Evolutionary conservation across 2,797 vertebrate genomes (phyloP).

Genomic region (Artibeus lituratus): DNA sequence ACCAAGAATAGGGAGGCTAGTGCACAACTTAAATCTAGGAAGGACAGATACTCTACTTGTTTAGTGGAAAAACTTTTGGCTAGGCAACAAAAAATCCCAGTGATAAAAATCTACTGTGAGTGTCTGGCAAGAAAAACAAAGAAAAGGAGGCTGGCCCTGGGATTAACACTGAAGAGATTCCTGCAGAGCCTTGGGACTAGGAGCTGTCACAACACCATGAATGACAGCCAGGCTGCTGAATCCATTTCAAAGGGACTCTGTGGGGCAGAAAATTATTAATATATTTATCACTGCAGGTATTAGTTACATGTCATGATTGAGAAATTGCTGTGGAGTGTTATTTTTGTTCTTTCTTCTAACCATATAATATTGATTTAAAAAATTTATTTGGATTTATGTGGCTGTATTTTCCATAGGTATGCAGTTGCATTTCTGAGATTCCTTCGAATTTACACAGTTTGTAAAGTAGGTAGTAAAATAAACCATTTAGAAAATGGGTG

Average conservation of each 20-base stretch:
- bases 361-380: background rate
- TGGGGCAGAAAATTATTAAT: background rate
- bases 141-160: background rate
- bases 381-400: background rate
- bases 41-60: background rate
- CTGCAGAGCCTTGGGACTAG: background rate
- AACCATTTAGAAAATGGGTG: background rate
- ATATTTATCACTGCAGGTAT: background rate
- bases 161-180: background rate
- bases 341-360: background rate
- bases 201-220: background rate
- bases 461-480: background rate
- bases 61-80: background rate
- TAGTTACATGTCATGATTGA: slow-evolving; percentile 15
- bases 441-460: background rate
- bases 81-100: background rate
- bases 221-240: background rate
- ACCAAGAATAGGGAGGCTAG: background rate
- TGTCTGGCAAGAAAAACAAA: background rate
- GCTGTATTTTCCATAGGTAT: background rate
- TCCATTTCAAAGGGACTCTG: slow-evolving; percentile 26
- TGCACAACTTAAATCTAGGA: background rate
- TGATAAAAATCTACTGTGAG: background rate
- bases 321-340: background rate
- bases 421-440: background rate